Evolutionary conservation across 2,888 invertebrate genomes (phyloP), one percentile per base, ranked within the genome.

Genomic region (Eristalis arbustorum): DNA sequence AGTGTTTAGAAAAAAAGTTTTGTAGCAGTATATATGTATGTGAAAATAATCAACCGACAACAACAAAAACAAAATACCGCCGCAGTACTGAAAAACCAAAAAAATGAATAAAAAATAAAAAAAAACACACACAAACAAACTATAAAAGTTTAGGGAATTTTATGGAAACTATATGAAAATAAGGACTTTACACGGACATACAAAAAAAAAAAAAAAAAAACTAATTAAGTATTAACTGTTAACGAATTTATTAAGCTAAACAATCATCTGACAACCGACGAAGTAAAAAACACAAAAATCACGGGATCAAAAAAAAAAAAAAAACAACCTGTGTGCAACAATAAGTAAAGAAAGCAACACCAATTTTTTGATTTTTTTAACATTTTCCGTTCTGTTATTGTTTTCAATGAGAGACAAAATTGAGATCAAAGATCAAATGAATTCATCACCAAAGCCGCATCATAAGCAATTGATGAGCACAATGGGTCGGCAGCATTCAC

Each of bases 361-460:
- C 42, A 64, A 61, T 72, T 68, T 83, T 56, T 42, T 18, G 22
- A 6, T 40, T 40, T 59, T 75, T 80, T 42, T 10, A 42, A 80
- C 62, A 56, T 28, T 31, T 25, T 23, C 56, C 10, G 1, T 23
- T 14, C 25, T 25, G 13, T 25, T 59, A 25, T 25, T 14, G 13
- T 59, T 59, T 25, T 59, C n/a, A 18, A 49, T 49, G 56, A 37
- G 73, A 14, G 25, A 75, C 3, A n/a, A 76, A 79, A 61, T 56
- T 77, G 18, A 75, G 18, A n/a, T 18, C 18, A 49, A 49, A 18
- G 18, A 88, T 22, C 84, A 82, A 82, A 85, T 88, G 82, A 82
- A 81, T 64, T 66, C 88, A 31, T 88, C 88, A 13, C 88, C 89
- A n/a, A 88, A 88, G 61, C 80, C 85, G 0, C 88, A 89, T 77